Conservation (phyloP, 2,888 invertebrate species). For the Eupithecia inturbata region DNA sequence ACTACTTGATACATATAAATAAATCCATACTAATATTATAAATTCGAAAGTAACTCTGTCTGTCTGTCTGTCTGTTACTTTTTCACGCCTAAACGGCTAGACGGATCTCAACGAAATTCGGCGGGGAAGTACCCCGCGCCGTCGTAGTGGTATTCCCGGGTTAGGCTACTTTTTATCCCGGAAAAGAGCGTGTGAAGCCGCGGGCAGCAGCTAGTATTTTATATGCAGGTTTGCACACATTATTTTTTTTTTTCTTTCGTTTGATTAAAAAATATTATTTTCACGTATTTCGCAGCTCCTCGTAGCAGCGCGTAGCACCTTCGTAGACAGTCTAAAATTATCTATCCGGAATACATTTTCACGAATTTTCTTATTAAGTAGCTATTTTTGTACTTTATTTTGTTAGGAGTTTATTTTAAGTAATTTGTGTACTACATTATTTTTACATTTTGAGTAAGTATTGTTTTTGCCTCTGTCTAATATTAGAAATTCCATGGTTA, state of each 20-base stretch:
- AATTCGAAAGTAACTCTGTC: too few relatives aligned
- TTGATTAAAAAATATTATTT: background rate
- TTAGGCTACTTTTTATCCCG: too few relatives aligned
- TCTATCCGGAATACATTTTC: slow-evolving; percentile 11
- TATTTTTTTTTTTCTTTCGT: background rate
- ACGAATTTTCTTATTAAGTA: background rate
- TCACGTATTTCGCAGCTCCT: slow-evolving; percentile 37
- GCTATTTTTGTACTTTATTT: background rate
- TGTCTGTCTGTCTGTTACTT: too few relatives aligned
- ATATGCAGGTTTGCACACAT: background rate
- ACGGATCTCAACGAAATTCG: too few relatives aligned
- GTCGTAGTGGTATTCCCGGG: too few relatives aligned
- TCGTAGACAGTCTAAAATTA: slow-evolving; percentile 31
- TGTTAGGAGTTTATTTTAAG: background rate
- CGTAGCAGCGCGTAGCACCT: slow-evolving; percentile 42
- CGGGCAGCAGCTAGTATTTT: too few relatives aligned
- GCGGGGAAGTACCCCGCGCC: too few relatives aligned
- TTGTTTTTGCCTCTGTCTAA: background rate
- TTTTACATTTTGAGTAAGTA: background rate
- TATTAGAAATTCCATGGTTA: background rate
- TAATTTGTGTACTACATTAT: background rate
- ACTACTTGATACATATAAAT: background rate
- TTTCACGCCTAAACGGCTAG: too few relatives aligned
- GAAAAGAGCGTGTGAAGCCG: too few relatives aligned
- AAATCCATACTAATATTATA: too few relatives aligned